These are phyloP conservation scores for Tipula vernalis DNA, from an alignment of 2,888 invertebrate species.

Conservation along the genomic window DNA sequence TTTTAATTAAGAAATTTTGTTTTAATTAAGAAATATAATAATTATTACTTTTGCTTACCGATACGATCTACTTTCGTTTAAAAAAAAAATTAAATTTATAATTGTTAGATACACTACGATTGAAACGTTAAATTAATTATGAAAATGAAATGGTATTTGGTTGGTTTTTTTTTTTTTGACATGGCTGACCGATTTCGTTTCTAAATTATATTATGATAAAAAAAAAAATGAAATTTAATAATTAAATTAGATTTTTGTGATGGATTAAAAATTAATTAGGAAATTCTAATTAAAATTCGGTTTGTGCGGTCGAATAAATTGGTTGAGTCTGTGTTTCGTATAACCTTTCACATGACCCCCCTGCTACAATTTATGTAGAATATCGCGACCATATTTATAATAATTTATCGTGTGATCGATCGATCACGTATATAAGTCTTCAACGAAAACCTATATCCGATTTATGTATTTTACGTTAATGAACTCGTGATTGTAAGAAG, in stretches of 20 bases:
- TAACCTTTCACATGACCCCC: neutral
- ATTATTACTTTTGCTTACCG: neutral
- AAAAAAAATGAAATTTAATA: neutral
- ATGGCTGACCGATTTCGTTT: neutral
- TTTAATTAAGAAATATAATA: neutral
- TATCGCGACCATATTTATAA: neutral
- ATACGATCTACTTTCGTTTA: neutral
- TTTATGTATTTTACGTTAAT: neutral
- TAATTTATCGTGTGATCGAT: neutral
- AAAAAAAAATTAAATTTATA: neutral
- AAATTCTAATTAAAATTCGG: neutral
- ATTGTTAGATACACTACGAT: neutral
- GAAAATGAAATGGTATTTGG: no score
- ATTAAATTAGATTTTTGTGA: neutral
- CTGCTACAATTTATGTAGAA: neutral
- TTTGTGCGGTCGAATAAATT: neutral
- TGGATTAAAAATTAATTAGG: neutral
- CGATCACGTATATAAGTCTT: neutral
- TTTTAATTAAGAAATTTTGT: neutral
- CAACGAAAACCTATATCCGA: neutral
- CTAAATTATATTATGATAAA: neutral
- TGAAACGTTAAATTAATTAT: no score
- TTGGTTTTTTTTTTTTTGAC: no score
- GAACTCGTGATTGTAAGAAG: neutral
- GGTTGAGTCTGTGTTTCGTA: no score